These are phyloP conservation scores for Myripristis murdjan DNA, from an alignment of 2,797 vertebrate genomes.

Conservation along the genomic window DNA sequence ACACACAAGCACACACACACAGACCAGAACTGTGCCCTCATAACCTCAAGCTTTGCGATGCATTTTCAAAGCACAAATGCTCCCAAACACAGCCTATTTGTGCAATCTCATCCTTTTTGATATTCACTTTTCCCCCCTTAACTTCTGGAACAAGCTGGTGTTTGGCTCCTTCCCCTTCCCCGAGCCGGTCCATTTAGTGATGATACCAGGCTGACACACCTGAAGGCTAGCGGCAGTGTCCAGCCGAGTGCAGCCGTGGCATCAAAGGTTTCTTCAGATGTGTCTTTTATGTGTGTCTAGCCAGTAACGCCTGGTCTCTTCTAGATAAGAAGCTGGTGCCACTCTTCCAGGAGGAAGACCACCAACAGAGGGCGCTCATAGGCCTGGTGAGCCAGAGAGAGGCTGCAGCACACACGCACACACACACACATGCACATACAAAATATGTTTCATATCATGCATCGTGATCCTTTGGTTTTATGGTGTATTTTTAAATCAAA, in stretches of 20 bases:
- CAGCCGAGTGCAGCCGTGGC: background rate
- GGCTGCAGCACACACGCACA: constrained; percentile 2
- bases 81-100: too few relatives aligned
- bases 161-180: constrained; percentile 12
- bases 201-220: constrained; percentile 27
- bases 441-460: too few relatives aligned
- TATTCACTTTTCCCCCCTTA: too few relatives aligned
- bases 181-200: constrained; percentile 34
- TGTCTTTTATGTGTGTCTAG: constrained; percentile 38
- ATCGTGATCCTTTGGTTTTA: too few relatives aligned
- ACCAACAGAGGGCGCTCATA: constrained; percentile 89
- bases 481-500: too few relatives aligned
- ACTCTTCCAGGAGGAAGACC: constrained; percentile 94
- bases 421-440: background rate
- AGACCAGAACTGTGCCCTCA: too few relatives aligned
- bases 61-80: too few relatives aligned
- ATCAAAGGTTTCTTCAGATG: constrained; percentile 54
- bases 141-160: constrained; percentile 8
- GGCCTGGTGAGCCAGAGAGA: constrained; percentile 89
- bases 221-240: constrained; percentile 24
- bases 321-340: constrained; percentile 90
- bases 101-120: too few relatives aligned
- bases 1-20: too few relatives aligned
- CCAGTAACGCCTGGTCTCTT: constrained; percentile 53
- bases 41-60: too few relatives aligned